These are phyloP conservation scores for Otus scops DNA, from an alignment of 2,797 vertebrate genomes.

Conservation along the genomic window DNA sequence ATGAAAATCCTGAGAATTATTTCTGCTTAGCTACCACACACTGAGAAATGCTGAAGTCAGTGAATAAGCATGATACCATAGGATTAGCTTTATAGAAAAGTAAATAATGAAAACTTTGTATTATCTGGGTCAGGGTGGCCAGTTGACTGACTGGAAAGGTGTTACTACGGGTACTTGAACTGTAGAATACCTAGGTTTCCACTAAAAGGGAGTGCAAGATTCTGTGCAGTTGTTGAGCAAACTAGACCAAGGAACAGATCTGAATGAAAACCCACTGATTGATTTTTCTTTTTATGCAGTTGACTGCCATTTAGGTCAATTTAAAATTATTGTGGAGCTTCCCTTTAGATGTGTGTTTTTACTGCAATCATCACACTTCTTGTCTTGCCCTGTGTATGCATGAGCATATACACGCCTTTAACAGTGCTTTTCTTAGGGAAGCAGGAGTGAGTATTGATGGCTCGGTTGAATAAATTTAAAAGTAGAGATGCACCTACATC, in stretches of 20 bases:
- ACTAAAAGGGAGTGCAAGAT: background rate
- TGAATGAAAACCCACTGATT: background rate
- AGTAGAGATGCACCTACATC: background rate
- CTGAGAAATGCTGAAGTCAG: background rate
- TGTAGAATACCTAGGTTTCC: background rate
- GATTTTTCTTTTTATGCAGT: background rate
- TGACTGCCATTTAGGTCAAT: background rate
- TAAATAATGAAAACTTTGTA: background rate
- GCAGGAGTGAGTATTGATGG: background rate
- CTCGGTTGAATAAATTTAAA: background rate
- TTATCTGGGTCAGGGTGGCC: background rate
- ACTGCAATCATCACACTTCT: background rate
- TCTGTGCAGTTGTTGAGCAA: background rate
- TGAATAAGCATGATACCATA: background rate
- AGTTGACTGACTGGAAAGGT: background rate
- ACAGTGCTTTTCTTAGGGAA: background rate
- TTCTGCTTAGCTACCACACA: background rate
- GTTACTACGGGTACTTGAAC: background rate
- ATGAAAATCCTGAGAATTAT: background rate
- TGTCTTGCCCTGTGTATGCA: background rate
- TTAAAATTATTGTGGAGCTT: background rate
- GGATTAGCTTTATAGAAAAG: background rate
- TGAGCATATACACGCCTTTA: background rate
- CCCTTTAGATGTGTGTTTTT: background rate
- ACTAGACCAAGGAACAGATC: background rate